Evolutionary conservation across 2,797 vertebrate genomes (phyloP).

Genomic region (Graptemys geographica): DNA sequence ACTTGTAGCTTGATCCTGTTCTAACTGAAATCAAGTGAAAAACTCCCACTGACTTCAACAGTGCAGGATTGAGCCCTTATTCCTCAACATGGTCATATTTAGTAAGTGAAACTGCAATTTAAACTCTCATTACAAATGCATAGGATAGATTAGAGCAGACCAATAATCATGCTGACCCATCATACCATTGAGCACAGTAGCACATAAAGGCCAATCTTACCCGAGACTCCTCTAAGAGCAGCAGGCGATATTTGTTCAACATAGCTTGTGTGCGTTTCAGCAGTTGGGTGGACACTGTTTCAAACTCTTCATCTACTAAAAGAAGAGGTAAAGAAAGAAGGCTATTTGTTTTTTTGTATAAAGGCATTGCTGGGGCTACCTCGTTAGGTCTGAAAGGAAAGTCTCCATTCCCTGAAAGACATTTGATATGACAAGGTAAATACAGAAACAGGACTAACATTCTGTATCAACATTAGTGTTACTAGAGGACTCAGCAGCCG

Average conservation of each 20-base stretch:
- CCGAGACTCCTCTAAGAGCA: constrained; percentile 94
- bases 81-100: not conserved
- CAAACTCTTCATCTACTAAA: constrained; percentile 95
- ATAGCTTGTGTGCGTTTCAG: constrained; percentile 94
- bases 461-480: not conserved
- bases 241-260: constrained; percentile 94
- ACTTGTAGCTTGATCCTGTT: not conserved
- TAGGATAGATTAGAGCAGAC: not conserved
- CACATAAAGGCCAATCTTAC: constrained; percentile 73
- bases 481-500: accelerated
- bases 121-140: not conserved
- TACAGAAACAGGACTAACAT: accelerated
- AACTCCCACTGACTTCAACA: not conserved
- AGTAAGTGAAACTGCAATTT: not conserved
- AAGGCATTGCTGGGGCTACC: not conserved
- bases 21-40: not conserved
- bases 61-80: not conserved
- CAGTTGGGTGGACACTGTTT: constrained; percentile 91
- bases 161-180: not conserved
- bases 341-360: not conserved
- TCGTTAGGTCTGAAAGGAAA: not conserved
- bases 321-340: not conserved
- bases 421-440: not conserved
- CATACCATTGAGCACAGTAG: not conserved
- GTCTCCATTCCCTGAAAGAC: not conserved